phyloP scores from a whole-genome alignment of 1,140 invertebrate genomes.

The Ditylenchus dipsaci region DNA sequence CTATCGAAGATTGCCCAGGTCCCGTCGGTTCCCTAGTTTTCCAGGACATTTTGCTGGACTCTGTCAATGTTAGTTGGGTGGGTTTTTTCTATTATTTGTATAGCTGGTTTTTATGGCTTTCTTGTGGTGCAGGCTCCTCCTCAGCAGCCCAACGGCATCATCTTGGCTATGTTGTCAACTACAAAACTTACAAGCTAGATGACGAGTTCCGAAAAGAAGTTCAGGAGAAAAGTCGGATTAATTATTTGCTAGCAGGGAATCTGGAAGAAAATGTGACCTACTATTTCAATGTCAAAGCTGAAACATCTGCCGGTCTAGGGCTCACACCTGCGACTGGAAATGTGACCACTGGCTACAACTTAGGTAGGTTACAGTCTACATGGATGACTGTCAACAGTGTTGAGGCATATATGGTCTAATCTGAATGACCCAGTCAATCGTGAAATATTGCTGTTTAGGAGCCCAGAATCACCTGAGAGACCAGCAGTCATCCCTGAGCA shows the following conservation, averaged over 20 bases:
- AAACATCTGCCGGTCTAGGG: conserved; percentile 66
- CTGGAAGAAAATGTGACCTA: conserved; percentile 87
- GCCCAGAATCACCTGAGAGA: conserved; percentile 75
- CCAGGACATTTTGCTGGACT: conserved; percentile 88
- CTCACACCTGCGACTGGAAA: conserved; percentile 65
- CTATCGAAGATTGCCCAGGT: conserved; percentile 67
- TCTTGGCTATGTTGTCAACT: conserved; percentile 86
- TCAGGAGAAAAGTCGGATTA: conserved; percentile 76
- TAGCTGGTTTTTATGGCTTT: no score
- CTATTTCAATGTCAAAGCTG: conserved; percentile 80
- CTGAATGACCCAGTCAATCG: not conserved
- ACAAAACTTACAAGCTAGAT: conserved; percentile 76
- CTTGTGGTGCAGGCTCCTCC: conserved; percentile 66
- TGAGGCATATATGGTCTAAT: no score
- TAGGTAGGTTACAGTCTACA: not conserved
- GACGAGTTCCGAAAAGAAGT: conserved; percentile 71
- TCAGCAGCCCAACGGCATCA: conserved; percentile 79
- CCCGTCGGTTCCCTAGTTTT: conserved; percentile 77
- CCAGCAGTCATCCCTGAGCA: conserved; percentile 72
- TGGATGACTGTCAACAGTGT: not conserved
- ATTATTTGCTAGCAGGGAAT: conserved; percentile 73
- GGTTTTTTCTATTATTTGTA: no score
- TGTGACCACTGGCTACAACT: conserved; percentile 79
- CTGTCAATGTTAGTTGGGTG: conserved; percentile 78
- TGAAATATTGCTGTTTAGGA: conserved; percentile 60